phyloP scores from a whole-genome alignment of 1,140 invertebrate species.

The Bombus ignitus region DNA sequence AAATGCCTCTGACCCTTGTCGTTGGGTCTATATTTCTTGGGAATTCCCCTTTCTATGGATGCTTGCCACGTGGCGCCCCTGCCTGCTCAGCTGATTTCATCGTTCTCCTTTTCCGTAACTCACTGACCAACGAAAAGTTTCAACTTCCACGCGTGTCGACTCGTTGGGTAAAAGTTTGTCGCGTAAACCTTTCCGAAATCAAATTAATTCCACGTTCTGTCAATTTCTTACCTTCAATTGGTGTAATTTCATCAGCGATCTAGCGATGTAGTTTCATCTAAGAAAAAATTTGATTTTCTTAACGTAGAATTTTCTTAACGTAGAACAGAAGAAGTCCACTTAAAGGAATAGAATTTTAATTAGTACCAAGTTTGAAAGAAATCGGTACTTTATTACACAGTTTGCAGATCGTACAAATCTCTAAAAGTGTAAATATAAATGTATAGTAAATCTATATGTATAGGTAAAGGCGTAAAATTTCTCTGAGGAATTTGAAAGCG shows the following conservation, averaged over 20 bases:
- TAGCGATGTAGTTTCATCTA: too few relatives aligned
- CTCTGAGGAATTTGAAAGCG: not conserved
- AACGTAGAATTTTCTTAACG: too few relatives aligned
- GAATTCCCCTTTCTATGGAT: constrained; percentile 65
- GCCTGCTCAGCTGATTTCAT: constrained; percentile 67
- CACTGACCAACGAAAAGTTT: constrained; percentile 40
- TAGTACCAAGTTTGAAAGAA: too few relatives aligned
- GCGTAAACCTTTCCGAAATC: not conserved
- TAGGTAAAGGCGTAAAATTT: too few relatives aligned
- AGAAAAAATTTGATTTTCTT: too few relatives aligned
- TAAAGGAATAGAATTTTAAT: too few relatives aligned
- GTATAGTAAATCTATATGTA: too few relatives aligned
- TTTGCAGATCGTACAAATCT: too few relatives aligned
- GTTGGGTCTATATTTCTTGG: constrained; percentile 72
- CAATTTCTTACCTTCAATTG: not conserved
- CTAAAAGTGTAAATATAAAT: too few relatives aligned
- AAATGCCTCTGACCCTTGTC: constrained; percentile 74
- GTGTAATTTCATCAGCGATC: too few relatives aligned
- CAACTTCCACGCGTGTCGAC: not conserved
- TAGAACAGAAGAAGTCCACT: too few relatives aligned
- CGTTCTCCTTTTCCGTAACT: constrained; percentile 53
- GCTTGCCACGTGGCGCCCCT: constrained; percentile 69
- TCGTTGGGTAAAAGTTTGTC: not conserved
- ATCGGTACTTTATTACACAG: too few relatives aligned
- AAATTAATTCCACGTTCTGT: not conserved